These are phyloP conservation scores for Nymphalis io DNA, from an alignment of 1,140 invertebrate species.

Conservation along the genomic window DNA sequence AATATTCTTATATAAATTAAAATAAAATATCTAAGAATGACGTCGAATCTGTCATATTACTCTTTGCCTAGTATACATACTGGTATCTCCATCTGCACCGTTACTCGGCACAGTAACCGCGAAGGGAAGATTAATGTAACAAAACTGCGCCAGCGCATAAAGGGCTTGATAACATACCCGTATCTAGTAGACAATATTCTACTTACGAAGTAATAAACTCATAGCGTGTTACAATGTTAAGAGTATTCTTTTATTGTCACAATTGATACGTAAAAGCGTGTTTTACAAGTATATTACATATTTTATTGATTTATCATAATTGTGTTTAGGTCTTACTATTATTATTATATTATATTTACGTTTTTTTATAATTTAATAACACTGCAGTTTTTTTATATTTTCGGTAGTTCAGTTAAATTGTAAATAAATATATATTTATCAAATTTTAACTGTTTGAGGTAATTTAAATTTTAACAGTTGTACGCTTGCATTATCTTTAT, in stretches of 20 bases:
- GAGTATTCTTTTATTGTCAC: background rate
- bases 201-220: conserved; percentile 15
- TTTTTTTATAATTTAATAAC: too few species aligned
- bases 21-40: background rate
- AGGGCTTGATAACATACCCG: conserved; percentile 41
- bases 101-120: conserved; percentile 75
- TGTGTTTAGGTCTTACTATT: background rate
- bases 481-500: too few species aligned
- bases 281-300: background rate
- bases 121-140: conserved; percentile 73
- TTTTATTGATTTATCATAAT: background rate
- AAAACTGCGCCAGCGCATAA: conserved; percentile 52
- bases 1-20: too few species aligned
- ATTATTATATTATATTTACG: background rate
- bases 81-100: conserved; percentile 70
- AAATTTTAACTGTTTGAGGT: too few species aligned
- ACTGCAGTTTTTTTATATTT: too few species aligned
- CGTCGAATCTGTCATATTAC: conserved; percentile 27
- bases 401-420: too few species aligned
- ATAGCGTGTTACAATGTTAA: conserved; percentile 4
- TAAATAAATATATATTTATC: too few species aligned
- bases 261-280: background rate
- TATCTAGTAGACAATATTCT: conserved; percentile 17
- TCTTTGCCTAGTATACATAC: conserved; percentile 59
- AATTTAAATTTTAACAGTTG: too few species aligned